phyloP scores from a whole-genome alignment of 2,888 invertebrate species.

The Emmelina monodactyla region DNA sequence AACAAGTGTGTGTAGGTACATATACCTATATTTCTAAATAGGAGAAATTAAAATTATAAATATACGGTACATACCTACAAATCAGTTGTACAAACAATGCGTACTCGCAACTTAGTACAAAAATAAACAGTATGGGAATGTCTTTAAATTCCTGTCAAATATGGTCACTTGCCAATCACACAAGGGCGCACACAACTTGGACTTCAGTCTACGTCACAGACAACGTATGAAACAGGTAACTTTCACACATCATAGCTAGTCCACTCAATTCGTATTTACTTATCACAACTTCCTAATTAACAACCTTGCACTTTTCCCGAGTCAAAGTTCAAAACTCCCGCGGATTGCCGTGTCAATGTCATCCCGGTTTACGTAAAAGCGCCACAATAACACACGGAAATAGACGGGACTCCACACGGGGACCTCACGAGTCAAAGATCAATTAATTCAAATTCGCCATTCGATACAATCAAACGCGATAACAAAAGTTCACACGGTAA shows the following conservation, averaged over 20 bases:
- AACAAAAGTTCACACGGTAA: not conserved
- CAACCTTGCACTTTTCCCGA: not conserved
- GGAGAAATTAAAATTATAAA: too few relatives aligned
- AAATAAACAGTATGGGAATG: slow-evolving; percentile 28
- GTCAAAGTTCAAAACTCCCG: slow-evolving; percentile 35
- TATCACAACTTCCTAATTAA: not conserved
- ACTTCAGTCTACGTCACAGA: not conserved
- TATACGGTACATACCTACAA: too few relatives aligned
- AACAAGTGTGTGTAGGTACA: too few relatives aligned
- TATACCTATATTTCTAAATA: too few relatives aligned
- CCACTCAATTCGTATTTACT: too few relatives aligned
- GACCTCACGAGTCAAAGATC: too few relatives aligned
- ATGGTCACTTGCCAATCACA: slow-evolving; percentile 44
- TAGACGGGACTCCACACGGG: not conserved
- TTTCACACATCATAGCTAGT: slow-evolving; percentile 34
- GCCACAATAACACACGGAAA: slow-evolving; percentile 3
- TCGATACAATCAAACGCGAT: too few relatives aligned
- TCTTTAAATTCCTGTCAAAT: slow-evolving; percentile 29
- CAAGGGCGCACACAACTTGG: slow-evolving; percentile 31
- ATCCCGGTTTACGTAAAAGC: slow-evolving; percentile 11
- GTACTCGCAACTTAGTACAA: slow-evolving; percentile 26
- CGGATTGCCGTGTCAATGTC: slow-evolving; percentile 44
- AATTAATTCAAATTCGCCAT: too few relatives aligned
- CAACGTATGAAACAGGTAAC: slow-evolving; percentile 22
- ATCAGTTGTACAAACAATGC: too few relatives aligned